Conservation (phyloP, 2,888 invertebrate species). For the Macroteleia sp. region DNA sequence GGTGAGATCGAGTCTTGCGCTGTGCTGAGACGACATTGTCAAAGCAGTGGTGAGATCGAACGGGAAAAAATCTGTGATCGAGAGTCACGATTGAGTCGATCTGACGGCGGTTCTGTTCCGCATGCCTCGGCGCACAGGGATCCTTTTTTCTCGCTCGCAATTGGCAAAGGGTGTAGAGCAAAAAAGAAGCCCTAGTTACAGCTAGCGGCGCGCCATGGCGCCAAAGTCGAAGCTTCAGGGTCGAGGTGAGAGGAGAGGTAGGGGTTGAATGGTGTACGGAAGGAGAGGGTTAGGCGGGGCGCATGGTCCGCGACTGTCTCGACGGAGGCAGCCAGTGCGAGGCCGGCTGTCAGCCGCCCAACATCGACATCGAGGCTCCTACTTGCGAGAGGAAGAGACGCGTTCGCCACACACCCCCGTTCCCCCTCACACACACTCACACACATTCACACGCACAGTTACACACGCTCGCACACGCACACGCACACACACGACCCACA, state of each 20-base stretch:
- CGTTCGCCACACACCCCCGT: conserved; percentile 32
- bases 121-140: conserved; percentile 1
- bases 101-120: too few species aligned
- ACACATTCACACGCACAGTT: conserved; percentile 11
- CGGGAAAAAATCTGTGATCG: too few species aligned
- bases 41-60: too few species aligned
- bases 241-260: conserved; percentile 56
- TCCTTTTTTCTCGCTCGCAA: conserved; percentile 25
- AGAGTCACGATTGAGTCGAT: too few species aligned
- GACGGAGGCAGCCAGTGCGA: conserved; percentile 77
- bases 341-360: conserved; percentile 83
- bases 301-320: conserved; percentile 71
- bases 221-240: conserved; percentile 64
- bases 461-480: conserved; percentile 17
- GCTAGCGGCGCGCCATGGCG: conserved; percentile 59
- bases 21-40: too few species aligned
- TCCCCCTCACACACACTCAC: conserved; percentile 28
- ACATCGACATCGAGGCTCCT: conserved; percentile 77
- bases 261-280: conserved; percentile 64
- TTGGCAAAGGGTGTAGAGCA: conserved; percentile 26
- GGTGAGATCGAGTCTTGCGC: too few species aligned
- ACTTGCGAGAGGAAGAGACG: conserved; percentile 59
- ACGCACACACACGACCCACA: conserved; percentile 15
- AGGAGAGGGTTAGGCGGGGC: conserved; percentile 72
- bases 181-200: conserved; percentile 60